Evolutionary conservation across 2,797 vertebrate species (phyloP).

Genomic region (Zenarchopterus dispar): DNA sequence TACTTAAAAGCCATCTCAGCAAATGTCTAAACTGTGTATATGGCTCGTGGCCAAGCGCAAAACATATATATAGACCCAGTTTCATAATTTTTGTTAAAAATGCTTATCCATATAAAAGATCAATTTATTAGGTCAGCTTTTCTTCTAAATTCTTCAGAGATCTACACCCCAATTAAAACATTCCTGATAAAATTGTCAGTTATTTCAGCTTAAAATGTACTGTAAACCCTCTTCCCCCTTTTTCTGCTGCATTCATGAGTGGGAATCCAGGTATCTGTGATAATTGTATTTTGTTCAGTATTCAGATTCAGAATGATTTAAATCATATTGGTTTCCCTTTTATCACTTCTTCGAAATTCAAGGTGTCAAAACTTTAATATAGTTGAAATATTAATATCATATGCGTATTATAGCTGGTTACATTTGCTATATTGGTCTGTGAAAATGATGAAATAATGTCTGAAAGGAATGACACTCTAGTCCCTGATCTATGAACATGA

Average conservation of each 20-base stretch:
- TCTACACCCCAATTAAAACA: neutral
- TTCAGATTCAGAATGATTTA: too few species aligned
- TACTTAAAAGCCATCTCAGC: conserved; percentile 26
- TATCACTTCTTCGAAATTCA: too few species aligned
- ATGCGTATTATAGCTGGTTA: neutral
- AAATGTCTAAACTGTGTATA: conserved; percentile 32
- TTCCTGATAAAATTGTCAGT: neutral
- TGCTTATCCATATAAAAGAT: conserved; percentile 3
- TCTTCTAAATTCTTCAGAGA: conserved; percentile 4
- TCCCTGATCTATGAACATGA: conserved; percentile 25
- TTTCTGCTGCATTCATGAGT: too few species aligned
- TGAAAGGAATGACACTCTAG: conserved; percentile 4
- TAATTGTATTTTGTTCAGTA: too few species aligned
- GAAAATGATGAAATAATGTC: conserved; percentile 5
- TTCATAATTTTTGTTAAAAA: conserved; percentile 8
- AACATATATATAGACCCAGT: conserved; percentile 2
- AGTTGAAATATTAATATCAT: neutral
- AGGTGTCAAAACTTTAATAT: neutral
- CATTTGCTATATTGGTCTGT: neutral
- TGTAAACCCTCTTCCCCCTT: too few species aligned
- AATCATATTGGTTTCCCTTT: too few species aligned
- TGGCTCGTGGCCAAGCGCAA: neutral
- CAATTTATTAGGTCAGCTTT: conserved; percentile 1
- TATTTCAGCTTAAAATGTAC: neutral
- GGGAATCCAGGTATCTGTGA: too few species aligned